Evolutionary conservation across 2,888 invertebrate genomes (phyloP), one percentile per base, ranked within the genome.

Genomic region (Caenorhabditis wallacei): DNA sequence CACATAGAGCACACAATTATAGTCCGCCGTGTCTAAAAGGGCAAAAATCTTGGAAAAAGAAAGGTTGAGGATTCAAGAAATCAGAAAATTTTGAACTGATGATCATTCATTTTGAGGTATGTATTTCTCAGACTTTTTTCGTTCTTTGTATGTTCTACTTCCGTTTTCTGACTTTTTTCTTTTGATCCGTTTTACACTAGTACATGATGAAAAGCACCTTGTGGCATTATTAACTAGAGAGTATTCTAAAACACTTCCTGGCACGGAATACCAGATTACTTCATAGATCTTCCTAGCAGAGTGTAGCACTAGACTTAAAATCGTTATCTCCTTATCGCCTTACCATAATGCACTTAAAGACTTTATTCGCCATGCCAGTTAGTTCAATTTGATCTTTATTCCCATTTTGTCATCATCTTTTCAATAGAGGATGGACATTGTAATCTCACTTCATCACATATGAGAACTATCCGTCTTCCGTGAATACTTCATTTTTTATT

Each of bases 1-100:
- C 53, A 53, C 24, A 48, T 2, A 48, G 18, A 10, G 16, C 48
- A 18, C 18, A 22, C 40, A 59, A 40, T 59, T 59, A 59, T 59
- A 40, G 40, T 16, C 57, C n/a, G 2, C 16, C 40, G 40, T 40
- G 22, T 20, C 2, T 26, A 37, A 43, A 59, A 43, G n/a, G 2
- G 3, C 18, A 43, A 5, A 43, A 30, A 8, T 40, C 40, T 40
- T 40, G 18, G 46, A 13, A n/a, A 48, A 18, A n/a, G n/a, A n/a
- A 2, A n/a, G 11, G 40, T 40, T 8, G 40, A 40, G 7, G 16
- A 40, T 4, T 40, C 2, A 8, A 40, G 40, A 13, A 40, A 40
- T 40, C 40, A 40, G 40, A 40, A 40, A 13, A 40, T 13, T 40
- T 40, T 40, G 4, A 13, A 13, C 40, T 40, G 40, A 16, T 40